Evolutionary conservation across 1,140 invertebrate genomes (phyloP).

Genomic region (Eupristina koningsbergeri): DNA sequence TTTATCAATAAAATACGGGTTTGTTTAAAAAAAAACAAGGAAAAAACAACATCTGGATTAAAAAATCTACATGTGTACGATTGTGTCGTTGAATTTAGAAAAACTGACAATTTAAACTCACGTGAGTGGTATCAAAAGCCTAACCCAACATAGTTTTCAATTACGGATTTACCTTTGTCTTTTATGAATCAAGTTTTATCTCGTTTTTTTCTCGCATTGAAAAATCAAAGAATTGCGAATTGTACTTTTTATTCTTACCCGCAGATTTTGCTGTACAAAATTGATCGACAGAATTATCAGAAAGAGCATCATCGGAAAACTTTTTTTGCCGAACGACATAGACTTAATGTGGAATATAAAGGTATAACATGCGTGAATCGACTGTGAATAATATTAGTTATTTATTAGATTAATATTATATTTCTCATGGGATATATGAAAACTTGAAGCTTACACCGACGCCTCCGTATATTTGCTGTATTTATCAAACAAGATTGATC

Average conservation of each 20-base stretch:
- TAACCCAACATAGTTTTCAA: not conserved
- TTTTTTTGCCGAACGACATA: no score
- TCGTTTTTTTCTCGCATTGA: not conserved
- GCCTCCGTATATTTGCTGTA: not conserved
- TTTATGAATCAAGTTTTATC: not conserved
- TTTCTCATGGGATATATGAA: not conserved
- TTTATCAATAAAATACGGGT: no score
- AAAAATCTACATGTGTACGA: not conserved
- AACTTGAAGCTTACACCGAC: no score
- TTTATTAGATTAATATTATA: not conserved
- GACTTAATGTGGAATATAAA: no score
- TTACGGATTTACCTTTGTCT: no score
- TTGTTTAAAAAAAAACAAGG: no score
- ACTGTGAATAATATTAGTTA: not conserved
- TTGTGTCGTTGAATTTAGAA: not conserved
- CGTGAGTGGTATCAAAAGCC: not conserved
- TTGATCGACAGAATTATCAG: not conserved
- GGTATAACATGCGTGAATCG: not conserved
- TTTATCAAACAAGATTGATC: not conserved
- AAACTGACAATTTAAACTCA: not conserved
- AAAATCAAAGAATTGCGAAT: not conserved
- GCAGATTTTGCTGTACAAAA: not conserved
- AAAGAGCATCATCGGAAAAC: not conserved
- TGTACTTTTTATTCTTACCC: not conserved
- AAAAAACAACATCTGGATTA: no score